phyloP scores from a whole-genome alignment of 2,888 invertebrate species.

The Agrochola circellaris region DNA sequence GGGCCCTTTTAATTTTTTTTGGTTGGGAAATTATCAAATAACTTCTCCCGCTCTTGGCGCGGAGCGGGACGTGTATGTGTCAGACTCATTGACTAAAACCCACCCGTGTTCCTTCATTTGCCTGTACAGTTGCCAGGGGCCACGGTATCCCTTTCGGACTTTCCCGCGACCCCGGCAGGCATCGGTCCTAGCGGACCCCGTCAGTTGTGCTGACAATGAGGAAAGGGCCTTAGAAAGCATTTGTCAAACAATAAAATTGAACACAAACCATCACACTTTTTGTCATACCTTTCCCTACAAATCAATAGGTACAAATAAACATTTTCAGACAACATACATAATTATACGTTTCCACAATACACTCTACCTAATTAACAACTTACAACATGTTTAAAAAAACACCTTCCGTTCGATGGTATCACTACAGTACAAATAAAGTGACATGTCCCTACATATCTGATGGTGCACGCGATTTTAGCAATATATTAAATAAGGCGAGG shows the following conservation, averaged over 20 bases:
- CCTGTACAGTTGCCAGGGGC: no score
- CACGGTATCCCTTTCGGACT: no score
- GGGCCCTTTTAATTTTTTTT: no score
- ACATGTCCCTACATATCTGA: slow-evolving; percentile 60
- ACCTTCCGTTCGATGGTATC: slow-evolving; percentile 54
- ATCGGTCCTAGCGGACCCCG: no score
- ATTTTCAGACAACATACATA: slow-evolving; percentile 1
- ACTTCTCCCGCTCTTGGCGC: no score
- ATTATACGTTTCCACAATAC: slow-evolving; percentile 8
- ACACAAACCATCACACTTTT: not conserved
- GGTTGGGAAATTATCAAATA: no score
- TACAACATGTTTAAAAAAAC: slow-evolving; percentile 37
- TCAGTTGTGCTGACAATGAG: no score
- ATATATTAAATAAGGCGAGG: slow-evolving; percentile 32
- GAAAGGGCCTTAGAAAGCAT: not conserved
- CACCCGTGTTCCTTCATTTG: no score
- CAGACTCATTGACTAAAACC: no score
- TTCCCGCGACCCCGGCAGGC: no score
- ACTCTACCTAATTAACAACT: slow-evolving; percentile 40
- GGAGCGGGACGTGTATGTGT: no score
- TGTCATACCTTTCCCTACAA: not conserved
- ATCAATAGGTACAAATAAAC: slow-evolving; percentile 14
- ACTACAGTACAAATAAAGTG: slow-evolving; percentile 34
- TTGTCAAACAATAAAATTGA: not conserved
- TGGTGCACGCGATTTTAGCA: slow-evolving; percentile 55